A percentile compares a stretch with the other conserved stretches of the same genome.
Conservation (phyloP, 2,888 invertebrate genomes). For the Leptodirus hochenwartii region DNA sequence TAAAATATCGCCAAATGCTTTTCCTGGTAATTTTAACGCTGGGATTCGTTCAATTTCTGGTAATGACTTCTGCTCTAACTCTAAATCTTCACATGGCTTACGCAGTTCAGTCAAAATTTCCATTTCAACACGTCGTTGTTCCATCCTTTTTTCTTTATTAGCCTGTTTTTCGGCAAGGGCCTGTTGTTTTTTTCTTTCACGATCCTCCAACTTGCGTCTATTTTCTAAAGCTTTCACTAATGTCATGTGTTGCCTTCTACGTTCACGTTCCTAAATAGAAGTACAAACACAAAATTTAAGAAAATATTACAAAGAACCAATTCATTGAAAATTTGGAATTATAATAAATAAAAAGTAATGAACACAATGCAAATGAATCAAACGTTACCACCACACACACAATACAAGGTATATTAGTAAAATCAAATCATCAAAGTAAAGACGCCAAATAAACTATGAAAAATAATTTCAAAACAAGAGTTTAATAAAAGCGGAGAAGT, state of each 20-base stretch:
- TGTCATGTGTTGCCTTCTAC: conserved; percentile 78
- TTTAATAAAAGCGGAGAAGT: no score
- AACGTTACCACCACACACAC: no score
- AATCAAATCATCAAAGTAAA: no score
- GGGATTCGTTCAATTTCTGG: conserved; percentile 61
- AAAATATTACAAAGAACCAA: neutral
- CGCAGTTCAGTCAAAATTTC: conserved; percentile 52
- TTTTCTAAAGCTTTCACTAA: conserved; percentile 75
- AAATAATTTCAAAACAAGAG: no score
- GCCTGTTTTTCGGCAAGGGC: conserved; percentile 69
- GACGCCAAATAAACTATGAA: no score
- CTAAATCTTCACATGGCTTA: conserved; percentile 84
- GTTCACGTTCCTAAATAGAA: conserved; percentile 55
- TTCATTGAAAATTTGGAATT: neutral
- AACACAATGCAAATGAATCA: no score
- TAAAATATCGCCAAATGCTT: conserved; percentile 78
- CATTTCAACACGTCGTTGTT: conserved; percentile 44
- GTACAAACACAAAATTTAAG: conserved; percentile 1
- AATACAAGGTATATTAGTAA: no score
- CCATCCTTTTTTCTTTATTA: conserved; percentile 70
- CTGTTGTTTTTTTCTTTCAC: conserved; percentile 57
- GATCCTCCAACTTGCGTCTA: conserved; percentile 71
- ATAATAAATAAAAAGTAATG: no score
- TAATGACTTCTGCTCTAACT: conserved; percentile 55
- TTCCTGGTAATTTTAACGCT: conserved; percentile 45